Conservation (phyloP, 2,113 vertebrate genomes). For the Pyxicephalus adspersus region DNA sequence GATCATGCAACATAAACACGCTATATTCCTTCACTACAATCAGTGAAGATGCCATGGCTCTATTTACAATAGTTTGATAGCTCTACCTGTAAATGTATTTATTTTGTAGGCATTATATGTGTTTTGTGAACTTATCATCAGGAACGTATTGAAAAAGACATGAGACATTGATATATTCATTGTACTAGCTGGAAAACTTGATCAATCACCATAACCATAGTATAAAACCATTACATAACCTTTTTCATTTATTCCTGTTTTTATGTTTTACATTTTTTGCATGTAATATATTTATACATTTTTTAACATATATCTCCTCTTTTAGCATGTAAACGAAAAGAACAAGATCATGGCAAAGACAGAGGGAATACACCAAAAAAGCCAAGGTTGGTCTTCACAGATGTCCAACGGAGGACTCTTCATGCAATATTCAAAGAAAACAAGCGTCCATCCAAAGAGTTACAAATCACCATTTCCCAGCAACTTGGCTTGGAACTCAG, state of each 20-base stretch:
- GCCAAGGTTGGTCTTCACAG: constrained; percentile 96
- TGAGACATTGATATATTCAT: too few species aligned
- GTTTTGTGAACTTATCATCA: too few species aligned
- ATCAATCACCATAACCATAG: too few species aligned
- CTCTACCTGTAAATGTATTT: too few species aligned
- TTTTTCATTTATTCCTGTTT: not conserved
- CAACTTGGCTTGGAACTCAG: constrained; percentile 97
- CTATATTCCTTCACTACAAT: too few species aligned
- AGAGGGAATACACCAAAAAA: constrained; percentile 91
- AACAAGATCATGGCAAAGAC: constrained; percentile 93
- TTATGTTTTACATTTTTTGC: not conserved
- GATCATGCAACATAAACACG: too few species aligned
- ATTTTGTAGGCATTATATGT: too few species aligned
- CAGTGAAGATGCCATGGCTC: too few species aligned
- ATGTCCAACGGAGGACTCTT: constrained; percentile 97
- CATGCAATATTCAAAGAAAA: constrained; percentile 99
- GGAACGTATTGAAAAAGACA: too few species aligned
- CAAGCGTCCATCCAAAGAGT: constrained; percentile 98
- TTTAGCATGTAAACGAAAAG: constrained; percentile 97
- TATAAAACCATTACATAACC: too few species aligned
- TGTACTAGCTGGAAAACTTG: too few species aligned
- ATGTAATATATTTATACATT: constrained; percentile 1
- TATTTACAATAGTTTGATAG: too few species aligned
- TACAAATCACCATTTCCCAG: constrained; percentile 98
- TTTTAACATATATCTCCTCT: constrained; percentile 56